Evolutionary conservation across 2,113 vertebrate genomes (phyloP).

Genomic region (Climacteris rufus): DNA sequence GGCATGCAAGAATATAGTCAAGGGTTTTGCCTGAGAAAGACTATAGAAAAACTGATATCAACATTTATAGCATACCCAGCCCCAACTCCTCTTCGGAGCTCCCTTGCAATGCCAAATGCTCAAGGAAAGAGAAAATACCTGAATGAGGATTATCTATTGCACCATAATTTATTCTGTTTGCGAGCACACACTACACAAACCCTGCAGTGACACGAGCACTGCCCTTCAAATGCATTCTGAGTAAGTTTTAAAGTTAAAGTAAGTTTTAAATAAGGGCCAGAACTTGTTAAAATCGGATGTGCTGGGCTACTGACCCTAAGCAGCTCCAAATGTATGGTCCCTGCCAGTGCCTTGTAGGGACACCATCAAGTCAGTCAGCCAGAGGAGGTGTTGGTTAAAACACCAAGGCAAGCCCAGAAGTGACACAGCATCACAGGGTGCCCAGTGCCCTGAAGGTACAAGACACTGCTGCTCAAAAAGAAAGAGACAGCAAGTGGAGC

Average conservation of each 20-base stretch:
- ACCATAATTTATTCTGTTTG: background rate
- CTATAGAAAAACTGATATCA: background rate
- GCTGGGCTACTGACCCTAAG: background rate
- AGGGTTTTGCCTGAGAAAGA: background rate
- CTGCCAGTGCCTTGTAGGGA: background rate
- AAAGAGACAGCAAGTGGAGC: background rate
- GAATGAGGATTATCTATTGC: background rate
- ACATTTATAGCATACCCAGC: background rate
- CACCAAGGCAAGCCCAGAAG: background rate
- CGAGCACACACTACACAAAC: background rate
- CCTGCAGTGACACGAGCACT: background rate
- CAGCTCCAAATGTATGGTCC: fast-evolving
- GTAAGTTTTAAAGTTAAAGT: background rate
- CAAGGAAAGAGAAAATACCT: background rate
- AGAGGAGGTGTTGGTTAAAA: background rate
- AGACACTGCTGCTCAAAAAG: background rate
- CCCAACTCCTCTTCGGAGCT: background rate
- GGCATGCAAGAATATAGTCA: background rate
- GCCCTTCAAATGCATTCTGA: background rate
- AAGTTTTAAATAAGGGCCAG: background rate
- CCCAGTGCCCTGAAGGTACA: background rate
- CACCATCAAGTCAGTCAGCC: background rate
- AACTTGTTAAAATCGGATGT: background rate
- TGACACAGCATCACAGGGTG: fast-evolving
- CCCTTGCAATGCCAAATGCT: background rate